Evolutionary conservation across 2,113 vertebrate genomes (phyloP).

Genomic region (Tautogolabrus adspersus): DNA sequence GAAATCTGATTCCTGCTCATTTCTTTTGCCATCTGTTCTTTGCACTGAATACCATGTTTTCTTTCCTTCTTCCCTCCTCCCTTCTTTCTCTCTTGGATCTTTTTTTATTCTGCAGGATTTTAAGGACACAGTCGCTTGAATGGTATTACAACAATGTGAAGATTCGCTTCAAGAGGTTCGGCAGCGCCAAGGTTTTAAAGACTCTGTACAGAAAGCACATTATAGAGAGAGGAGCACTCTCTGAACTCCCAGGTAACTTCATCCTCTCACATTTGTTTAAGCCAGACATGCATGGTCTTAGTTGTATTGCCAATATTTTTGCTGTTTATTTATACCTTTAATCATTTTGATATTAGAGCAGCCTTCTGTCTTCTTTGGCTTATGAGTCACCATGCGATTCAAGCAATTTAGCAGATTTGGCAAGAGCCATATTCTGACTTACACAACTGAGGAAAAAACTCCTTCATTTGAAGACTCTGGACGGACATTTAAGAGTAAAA

Average conservation of each 20-base stretch:
- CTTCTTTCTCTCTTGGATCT: neutral
- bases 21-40: conserved; percentile 54
- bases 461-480: conserved; percentile 5
- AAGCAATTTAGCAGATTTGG: conserved; percentile 3
- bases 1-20: conserved; percentile 31
- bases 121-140: conserved; percentile 93
- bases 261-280: neutral
- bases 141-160: conserved; percentile 99
- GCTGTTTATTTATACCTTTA: conserved; percentile 1
- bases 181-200: conserved; percentile 97
- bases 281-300: neutral
- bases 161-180: conserved; percentile 96
- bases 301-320: neutral
- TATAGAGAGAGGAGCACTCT: conserved; percentile 87
- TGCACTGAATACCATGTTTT: conserved; percentile 29
- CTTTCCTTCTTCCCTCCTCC: conserved; percentile 16
- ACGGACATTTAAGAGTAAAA: conserved; percentile 2
- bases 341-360: conserved; percentile 22
- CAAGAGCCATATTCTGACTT: neutral
- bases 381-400: conserved; percentile 13
- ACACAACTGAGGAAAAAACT: neutral
- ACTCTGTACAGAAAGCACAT: conserved; percentile 94
- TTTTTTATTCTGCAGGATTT: conserved; percentile 81
- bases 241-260: conserved; percentile 87
- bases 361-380: neutral